phyloP scores from a whole-genome alignment of 2,113 vertebrate genomes.

The Tursiops truncatus region DNA sequence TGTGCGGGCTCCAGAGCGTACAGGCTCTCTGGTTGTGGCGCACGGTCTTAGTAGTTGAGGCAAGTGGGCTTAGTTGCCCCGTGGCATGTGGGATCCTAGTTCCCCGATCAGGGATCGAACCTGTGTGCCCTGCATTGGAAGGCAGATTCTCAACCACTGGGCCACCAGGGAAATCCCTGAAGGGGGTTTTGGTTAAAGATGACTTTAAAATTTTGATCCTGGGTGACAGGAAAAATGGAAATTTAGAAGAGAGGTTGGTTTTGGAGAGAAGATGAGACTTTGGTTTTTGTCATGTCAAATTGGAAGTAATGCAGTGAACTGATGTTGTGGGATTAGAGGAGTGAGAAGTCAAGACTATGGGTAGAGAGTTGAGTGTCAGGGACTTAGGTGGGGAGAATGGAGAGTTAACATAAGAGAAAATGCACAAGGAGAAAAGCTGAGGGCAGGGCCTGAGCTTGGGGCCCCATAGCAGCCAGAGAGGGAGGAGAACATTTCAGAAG shows the following conservation, averaged over 20 bases:
- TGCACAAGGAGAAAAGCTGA: background rate
- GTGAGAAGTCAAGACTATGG: background rate
- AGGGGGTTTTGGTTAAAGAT: background rate
- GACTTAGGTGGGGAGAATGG: background rate
- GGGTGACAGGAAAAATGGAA: background rate
- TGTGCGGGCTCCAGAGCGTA: too few relatives aligned
- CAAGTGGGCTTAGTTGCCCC: too few relatives aligned
- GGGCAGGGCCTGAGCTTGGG: background rate
- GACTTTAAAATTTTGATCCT: background rate
- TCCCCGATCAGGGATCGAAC: too few relatives aligned
- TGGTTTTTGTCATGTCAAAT: background rate
- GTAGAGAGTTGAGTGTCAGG: background rate
- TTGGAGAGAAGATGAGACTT: conserved; percentile 4
- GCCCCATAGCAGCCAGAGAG: background rate
- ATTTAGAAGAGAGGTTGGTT: background rate
- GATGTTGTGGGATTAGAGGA: background rate
- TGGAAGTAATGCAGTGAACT: background rate
- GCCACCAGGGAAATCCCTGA: too few relatives aligned
- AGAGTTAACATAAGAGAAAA: background rate
- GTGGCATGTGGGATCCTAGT: too few relatives aligned
- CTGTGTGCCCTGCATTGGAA: too few relatives aligned
- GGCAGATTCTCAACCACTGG: too few relatives aligned
- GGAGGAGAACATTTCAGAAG: background rate
- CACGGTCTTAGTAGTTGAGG: too few relatives aligned
- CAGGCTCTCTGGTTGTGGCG: too few relatives aligned